phyloP scores from a whole-genome alignment of 2,888 invertebrate species.

The Tolmerus cingulatus region DNA sequence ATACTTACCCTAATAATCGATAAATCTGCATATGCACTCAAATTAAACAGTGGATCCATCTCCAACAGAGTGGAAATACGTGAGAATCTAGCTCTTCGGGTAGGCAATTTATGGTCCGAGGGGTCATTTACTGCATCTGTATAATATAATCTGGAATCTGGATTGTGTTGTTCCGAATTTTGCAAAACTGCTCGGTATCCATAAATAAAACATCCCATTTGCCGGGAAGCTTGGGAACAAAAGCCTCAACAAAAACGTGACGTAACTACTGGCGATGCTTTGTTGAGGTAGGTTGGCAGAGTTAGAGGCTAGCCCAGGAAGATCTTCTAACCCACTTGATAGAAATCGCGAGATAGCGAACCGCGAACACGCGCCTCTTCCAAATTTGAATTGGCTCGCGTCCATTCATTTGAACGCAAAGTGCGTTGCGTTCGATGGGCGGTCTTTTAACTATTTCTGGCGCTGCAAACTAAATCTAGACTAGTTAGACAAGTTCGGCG shows the following conservation, averaged over 20 bases:
- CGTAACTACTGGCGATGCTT: not conserved
- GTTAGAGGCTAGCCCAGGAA: not conserved
- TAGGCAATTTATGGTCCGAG: not conserved
- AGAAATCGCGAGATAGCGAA: not conserved
- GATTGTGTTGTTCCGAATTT: not conserved
- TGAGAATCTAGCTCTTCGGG: not conserved
- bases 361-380: not conserved
- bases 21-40: not conserved
- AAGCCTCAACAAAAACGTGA: not conserved
- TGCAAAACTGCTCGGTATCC: not conserved
- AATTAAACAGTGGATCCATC: not conserved
- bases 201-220: not conserved
- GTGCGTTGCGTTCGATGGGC: not conserved
- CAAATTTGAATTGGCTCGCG: not conserved
- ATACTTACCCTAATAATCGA: not conserved
- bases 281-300: not conserved
- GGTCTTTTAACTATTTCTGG: constrained; percentile 6
- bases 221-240: not conserved
- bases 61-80: not conserved
- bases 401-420: not conserved
- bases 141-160: not conserved
- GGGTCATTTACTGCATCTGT: not conserved
- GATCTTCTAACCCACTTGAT: not conserved
- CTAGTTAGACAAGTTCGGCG: not conserved
- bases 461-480: not conserved